Conservation (phyloP, 1,140 invertebrate species). For the Drosophila azteca region DNA sequence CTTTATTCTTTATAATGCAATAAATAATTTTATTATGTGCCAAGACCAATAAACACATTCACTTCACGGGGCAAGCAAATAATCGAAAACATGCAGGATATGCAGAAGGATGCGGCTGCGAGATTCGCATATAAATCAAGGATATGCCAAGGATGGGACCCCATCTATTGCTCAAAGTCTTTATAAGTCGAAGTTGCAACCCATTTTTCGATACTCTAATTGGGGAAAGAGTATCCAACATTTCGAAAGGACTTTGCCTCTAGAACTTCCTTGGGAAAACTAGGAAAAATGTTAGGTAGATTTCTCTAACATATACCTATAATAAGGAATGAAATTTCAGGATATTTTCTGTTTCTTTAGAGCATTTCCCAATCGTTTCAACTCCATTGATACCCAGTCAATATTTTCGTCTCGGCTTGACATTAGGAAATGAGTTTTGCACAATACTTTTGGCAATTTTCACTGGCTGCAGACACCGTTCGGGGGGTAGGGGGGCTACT, state of each 20-base stretch:
- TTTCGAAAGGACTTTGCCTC: too few relatives aligned
- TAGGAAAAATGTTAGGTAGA: background rate
- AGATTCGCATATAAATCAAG: conserved; percentile 69
- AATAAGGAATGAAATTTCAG: too few relatives aligned
- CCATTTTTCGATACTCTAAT: background rate
- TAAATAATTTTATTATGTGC: conserved; percentile 81
- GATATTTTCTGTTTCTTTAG: background rate
- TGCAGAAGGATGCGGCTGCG: conserved; percentile 8
- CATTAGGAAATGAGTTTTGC: conserved; percentile 67
- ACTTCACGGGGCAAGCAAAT: conserved; percentile 54
- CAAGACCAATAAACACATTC: conserved; percentile 73
- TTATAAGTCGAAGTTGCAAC: background rate
- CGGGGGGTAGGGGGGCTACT: conserved; percentile 8
- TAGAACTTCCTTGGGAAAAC: background rate
- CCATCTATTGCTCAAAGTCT: background rate
- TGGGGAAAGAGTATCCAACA: too few relatives aligned
- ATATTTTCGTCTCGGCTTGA: conserved; percentile 34
- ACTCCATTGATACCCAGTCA: conserved; percentile 21
- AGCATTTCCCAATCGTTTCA: conserved; percentile 8
- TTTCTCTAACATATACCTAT: background rate
- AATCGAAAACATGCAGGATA: conserved; percentile 53
- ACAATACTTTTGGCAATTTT: conserved; percentile 48
- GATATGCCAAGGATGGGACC: conserved; percentile 17
- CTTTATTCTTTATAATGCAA: conserved; percentile 69
- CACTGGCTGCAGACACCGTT: conserved; percentile 38